Base-by-base conservation (phyloP, 2,888 invertebrate genomes). In the Lymantria monacha region DNA sequence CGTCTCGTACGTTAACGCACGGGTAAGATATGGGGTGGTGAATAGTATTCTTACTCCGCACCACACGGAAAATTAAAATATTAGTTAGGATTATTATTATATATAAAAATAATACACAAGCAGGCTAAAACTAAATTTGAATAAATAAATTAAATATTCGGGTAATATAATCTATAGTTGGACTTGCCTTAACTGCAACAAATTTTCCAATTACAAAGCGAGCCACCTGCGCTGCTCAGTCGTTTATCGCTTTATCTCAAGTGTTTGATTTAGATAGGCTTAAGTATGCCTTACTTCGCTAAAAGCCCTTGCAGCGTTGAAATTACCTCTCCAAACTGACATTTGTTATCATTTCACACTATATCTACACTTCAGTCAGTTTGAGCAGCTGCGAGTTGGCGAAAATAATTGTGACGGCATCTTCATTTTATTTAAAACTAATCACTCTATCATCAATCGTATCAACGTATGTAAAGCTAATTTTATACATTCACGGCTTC, bases 231-330 rank as follows among this genome's bases (percentile, higher is more conserved):
- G 33, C 12, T 14, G 41, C 38, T 44, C 46, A 31, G 50, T 52
- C 50, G 46, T 46, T 56, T 61, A 59, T 66, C 63, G 52, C 51
- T 42, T 55, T 58, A 69, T 69, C 67, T 67, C 59, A 61, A 69
- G 70, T 69, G 70, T 51, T 61, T 56, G 55, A 59, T 69, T 59
- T 51, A 69, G 70, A 69, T 69, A 69, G 66, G 46, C 53, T 50
- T 49, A 46, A 48, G 44, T 50, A 49, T 48, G 37, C 55, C 53
- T 59, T 51, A 49, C 56, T 45, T 41, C 45, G 9, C 53, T 61
- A 52, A 63, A 59, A 55, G 57, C 57, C 46, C 59, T 60, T 40
- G 42, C 43, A 14, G 48, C 55, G 64, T 53, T 69, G 59, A 69
- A 59, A 66, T 66, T 51, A 49, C 44, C 70, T 61, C 61, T 66